Base-by-base conservation (phyloP, 2,888 invertebrate genomes). In the Caenorhabditis sp. region DNA sequence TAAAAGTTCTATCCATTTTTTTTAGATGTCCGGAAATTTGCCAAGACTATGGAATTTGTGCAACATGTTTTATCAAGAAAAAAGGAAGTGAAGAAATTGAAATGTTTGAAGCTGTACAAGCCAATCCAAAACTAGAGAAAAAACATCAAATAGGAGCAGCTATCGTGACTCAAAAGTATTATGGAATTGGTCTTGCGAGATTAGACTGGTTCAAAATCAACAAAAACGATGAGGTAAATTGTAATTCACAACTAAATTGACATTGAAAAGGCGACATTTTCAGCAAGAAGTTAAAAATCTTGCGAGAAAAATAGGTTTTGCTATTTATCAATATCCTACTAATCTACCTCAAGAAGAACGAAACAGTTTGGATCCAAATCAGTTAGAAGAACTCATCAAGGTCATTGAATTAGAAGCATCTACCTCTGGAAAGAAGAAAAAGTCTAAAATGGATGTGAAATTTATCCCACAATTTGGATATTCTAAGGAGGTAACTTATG, bases 1-100 rank as follows among this genome's bases (percentile, higher is more conserved):
- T 5, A 62, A n/a, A 8, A 38, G 25, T 20, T 3, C 3, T 43
- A 27, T n/a, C n/a, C n/a, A n/a, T n/a, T n/a, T n/a, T 20, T 59
- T 68, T 17, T 26, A 75, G 75, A 14, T 75, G 75, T 54, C 70
- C 75, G 23, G 75, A 75, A 43, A 70, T 75, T 50, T 70, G 70
- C 25, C 67, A 63, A 5, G 75, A 75, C n/a, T 75, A 75, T 59
- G 75, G 75, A 31, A 75, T 75, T 1, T 75, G 75, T 56, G 75
- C 75, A 2, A 75, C 75, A 10, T 75, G 75, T 59, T 75, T 75
- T 21, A 75, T 75, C 36, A 76, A 71, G 14, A 76, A 71, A 49
- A 67, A 71, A 27, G 76, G 70, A 59, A 59, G 26, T 7, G 68
- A 68, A n/a, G 71, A 76, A 57, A 71, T 71, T 25, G 70, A 68